Evolutionary conservation across 1,140 invertebrate species (phyloP), one percentile per base, ranked within the genome.

Genomic region (Holotrichia oblita): DNA sequence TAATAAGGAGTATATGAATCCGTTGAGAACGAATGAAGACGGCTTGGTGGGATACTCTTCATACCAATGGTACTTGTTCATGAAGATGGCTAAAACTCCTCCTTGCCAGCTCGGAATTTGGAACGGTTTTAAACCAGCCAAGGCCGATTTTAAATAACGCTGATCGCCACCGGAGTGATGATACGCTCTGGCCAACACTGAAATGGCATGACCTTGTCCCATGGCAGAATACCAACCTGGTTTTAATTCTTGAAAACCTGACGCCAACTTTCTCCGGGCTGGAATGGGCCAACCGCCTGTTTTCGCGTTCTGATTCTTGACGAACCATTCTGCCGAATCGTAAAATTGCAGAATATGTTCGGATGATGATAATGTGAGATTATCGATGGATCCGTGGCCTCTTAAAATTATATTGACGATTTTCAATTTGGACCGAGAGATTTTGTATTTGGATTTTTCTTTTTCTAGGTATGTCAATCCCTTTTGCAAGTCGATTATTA

Each of bases 21-120:
- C 98, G 88, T 99, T 99, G 1, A 99, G 91, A 8, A 99, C 98
- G 88, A 98, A 99, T 3, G 96, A 96, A 4, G 96, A 91, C 0
- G 98, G 98, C 42, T 91, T 93, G 0, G 98, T 99, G 6, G 98
- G 98, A 87, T 99, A 99, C 85, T 99, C 98, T 87, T 99, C 98
- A 85, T 98, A 99, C 93, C 93, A 94, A 55, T 92, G 89, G 84
- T 94, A 95, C 85, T 94, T 92, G 81, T 93, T 93, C 85, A 97
- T 89, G 88, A 86, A 86, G 69, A 91, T 89, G 0, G 97, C 95
- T 76, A 93, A 88, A 0, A 99, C 96, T 0, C 98, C 98, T 77
- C 96, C 94, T 88, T 91, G 83, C 83, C 87, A 84, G 88, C 93
- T 85, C 84, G 88, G 88, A 27, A 96, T 89, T 84, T 92, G 90